A percentile compares a stretch with the other conserved stretches of the same genome.
These are phyloP conservation scores for Arenaria interpres DNA, from an alignment of 2,113 vertebrate genomes.

Conservation along the genomic window DNA sequence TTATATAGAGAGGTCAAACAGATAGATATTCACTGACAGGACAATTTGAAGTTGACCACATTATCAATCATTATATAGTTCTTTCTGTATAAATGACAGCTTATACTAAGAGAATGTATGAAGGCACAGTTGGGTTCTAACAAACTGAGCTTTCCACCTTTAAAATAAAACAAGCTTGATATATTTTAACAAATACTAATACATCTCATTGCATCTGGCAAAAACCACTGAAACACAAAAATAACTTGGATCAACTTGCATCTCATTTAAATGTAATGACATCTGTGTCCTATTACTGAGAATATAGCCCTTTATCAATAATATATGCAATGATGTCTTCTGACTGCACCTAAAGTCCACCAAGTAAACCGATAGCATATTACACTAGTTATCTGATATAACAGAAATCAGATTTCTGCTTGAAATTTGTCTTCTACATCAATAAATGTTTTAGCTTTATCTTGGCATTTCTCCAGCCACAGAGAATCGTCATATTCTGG, in stretches of 20 bases:
- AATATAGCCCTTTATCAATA: neutral
- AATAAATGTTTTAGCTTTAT: neutral
- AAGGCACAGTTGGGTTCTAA: neutral
- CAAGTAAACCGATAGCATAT: neutral
- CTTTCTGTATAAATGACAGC: neutral
- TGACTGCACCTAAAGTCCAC: neutral
- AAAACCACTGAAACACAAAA: neutral
- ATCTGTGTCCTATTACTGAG: neutral
- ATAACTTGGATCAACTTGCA: neutral
- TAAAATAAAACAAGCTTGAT: neutral
- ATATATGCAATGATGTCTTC: neutral
- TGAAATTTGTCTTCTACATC: neutral
- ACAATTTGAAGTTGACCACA: neutral
- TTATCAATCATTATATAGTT: neutral
- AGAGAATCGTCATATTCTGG: neutral
- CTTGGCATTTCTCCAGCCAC: conserved; percentile 9
- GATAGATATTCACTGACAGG: neutral
- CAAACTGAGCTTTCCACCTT: neutral
- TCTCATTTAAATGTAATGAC: neutral
- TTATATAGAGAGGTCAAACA: neutral
- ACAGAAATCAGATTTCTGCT: conserved; percentile 5
- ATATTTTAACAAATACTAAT: neutral
- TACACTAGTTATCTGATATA: neutral
- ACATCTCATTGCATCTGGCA: neutral
- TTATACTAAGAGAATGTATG: fast-evolving